Conservation (phyloP, 2,888 invertebrate genomes). For the Noctua fimbriata region DNA sequence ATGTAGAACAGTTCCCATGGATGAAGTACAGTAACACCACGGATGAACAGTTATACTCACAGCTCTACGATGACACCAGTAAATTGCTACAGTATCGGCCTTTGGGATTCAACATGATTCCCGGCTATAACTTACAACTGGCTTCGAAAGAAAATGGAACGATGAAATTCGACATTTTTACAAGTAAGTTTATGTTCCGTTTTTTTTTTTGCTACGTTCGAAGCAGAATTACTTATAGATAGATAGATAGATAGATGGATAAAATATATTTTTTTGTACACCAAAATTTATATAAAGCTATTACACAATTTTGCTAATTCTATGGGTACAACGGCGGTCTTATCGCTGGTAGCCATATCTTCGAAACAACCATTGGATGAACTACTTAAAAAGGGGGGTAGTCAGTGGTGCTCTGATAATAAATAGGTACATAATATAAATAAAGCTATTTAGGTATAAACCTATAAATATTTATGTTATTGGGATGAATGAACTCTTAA, state of each 20-base stretch:
- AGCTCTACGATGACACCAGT: constrained; percentile 87
- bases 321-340: background rate
- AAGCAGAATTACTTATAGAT: background rate
- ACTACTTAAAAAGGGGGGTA: background rate
- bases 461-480: background rate
- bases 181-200: constrained; percentile 77
- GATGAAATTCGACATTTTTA: constrained; percentile 86
- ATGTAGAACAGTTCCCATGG: constrained; percentile 85
- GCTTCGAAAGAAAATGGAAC: constrained; percentile 89
- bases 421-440: background rate
- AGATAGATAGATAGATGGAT: background rate
- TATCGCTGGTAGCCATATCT: background rate
- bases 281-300: background rate
- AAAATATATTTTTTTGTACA: background rate
- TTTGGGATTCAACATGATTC: constrained; percentile 86
- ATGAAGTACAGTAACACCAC: constrained; percentile 80
- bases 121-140: constrained; percentile 88
- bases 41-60: constrained; percentile 87
- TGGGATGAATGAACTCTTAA: background rate
- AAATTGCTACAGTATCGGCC: constrained; percentile 87
- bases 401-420: background rate
- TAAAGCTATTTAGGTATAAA: background rate
- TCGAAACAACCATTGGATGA: background rate
- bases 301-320: background rate
- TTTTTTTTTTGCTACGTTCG: background rate